These are phyloP conservation scores for Megalurothrips usitatus DNA, from an alignment of 2,888 invertebrate genomes.

Conservation along the genomic window DNA sequence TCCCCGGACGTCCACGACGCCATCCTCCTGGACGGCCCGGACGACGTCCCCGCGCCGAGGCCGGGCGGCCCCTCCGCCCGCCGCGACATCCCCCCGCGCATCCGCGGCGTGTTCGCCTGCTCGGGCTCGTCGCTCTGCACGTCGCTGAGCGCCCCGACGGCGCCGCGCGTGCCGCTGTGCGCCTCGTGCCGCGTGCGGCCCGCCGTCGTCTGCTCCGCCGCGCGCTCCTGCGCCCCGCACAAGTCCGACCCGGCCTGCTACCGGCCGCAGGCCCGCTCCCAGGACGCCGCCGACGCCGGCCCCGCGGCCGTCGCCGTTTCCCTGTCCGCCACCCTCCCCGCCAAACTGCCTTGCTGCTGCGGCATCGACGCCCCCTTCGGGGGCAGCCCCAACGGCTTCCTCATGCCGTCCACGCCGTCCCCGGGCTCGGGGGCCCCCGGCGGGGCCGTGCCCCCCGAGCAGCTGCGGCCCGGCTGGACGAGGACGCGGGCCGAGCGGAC, in stretches of 20 bases:
- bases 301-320: background rate
- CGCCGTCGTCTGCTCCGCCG: background rate
- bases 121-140: too few species aligned
- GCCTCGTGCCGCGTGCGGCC: background rate
- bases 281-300: background rate
- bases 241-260: too few species aligned
- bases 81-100: background rate
- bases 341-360: slow-evolving; percentile 18
- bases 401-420: background rate
- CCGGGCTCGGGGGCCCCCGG: background rate
- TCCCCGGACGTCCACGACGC: background rate
- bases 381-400: slow-evolving; percentile 3
- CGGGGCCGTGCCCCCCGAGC: background rate
- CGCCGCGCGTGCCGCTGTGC: background rate
- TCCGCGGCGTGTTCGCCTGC: too few species aligned
- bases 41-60: background rate
- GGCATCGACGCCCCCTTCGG: background rate
- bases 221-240: background rate
- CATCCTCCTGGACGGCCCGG: background rate
- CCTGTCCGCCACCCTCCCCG: background rate
- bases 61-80: background rate
- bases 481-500: background rate
- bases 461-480: slow-evolving; percentile 20
- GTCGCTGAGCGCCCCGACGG: too few species aligned
- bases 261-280: too few species aligned